Percentiles rank a stretch among this genome's conserved stretches.
phyloP scores from a whole-genome alignment of 2,888 invertebrate genomes.

The Pinctada fucata region DNA sequence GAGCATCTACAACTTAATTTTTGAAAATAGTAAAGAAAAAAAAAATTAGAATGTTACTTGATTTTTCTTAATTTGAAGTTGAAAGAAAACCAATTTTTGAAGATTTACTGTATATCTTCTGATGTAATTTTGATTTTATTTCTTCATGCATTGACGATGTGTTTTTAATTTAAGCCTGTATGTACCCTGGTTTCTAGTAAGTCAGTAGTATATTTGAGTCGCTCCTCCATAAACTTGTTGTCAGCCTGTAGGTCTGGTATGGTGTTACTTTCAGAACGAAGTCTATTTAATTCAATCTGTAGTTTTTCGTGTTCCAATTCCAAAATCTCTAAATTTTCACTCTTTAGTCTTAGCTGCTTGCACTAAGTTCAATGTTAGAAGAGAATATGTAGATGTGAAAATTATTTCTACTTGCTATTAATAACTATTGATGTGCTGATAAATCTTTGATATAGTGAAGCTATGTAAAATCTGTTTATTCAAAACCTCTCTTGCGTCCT shows the following conservation, averaged over 20 bases:
- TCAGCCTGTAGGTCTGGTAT: constrained; percentile 53
- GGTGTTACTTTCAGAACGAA: constrained; percentile 46
- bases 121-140: too few relatives aligned
- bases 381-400: too few relatives aligned
- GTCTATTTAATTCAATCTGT: constrained; percentile 45
- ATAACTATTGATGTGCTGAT: background rate
- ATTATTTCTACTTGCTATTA: too few relatives aligned
- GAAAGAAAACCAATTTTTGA: too few relatives aligned
- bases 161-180: background rate
- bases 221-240: constrained; percentile 54
- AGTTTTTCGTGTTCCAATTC: constrained; percentile 54
- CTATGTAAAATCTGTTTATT: background rate
- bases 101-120: too few relatives aligned
- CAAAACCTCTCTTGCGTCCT: background rate
- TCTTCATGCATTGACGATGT: too few relatives aligned
- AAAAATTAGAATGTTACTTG: too few relatives aligned
- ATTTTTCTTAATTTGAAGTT: too few relatives aligned
- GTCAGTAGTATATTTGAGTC: constrained; percentile 51
- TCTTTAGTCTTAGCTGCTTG: constrained; percentile 4
- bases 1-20: too few relatives aligned
- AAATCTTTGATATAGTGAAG: background rate
- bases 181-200: constrained; percentile 64
- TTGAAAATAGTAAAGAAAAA: too few relatives aligned
- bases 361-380: constrained; percentile 13
- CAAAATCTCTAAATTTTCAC: constrained; percentile 45